Evolutionary conservation across 2,888 invertebrate species (phyloP).

Genomic region (Criorhina ranunculi): DNA sequence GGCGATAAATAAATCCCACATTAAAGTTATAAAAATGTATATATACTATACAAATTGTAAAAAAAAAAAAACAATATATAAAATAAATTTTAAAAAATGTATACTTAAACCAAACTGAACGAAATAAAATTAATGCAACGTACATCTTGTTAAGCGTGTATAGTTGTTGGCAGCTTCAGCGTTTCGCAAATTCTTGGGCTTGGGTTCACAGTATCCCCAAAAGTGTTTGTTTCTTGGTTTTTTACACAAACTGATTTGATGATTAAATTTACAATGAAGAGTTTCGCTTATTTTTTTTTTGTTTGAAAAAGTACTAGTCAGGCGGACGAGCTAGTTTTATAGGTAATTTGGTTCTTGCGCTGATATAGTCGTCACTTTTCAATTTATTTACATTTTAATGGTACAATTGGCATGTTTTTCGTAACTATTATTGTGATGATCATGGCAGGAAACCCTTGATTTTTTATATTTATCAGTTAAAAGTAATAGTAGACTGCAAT

Average conservation of each 20-base stretch:
- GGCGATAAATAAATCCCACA: slow-evolving; percentile 72
- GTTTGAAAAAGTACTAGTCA: not conserved
- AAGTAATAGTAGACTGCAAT: slow-evolving; percentile 69
- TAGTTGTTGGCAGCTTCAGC: slow-evolving; percentile 73
- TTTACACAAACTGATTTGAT: slow-evolving; percentile 47
- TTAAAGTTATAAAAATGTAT: slow-evolving; percentile 30
- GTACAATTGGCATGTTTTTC: slow-evolving; percentile 47
- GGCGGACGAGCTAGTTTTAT: slow-evolving; percentile 5
- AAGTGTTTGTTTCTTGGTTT: slow-evolving; percentile 30
- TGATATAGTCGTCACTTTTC: slow-evolving; percentile 49
- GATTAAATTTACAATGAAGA: slow-evolving; percentile 69
- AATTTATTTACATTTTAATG: slow-evolving; percentile 62
- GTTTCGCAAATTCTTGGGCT: slow-evolving; percentile 50
- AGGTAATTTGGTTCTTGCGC: slow-evolving; percentile 27
- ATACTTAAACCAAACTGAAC: slow-evolving; percentile 74
- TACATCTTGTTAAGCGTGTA: slow-evolving; percentile 71
- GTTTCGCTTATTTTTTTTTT: slow-evolving; percentile 15
- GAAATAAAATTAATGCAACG: slow-evolving; percentile 65
- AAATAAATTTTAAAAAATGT: slow-evolving; percentile 19
- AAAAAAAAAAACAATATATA: slow-evolving; percentile 29
- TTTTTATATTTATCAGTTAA: slow-evolving; percentile 24
- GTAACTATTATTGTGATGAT: slow-evolving; percentile 33
- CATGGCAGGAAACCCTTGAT: slow-evolving; percentile 18
- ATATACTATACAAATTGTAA: slow-evolving; percentile 22
- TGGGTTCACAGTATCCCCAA: slow-evolving; percentile 50